These are phyloP conservation scores for Drosophila equinoxialis DNA, from an alignment of 1,140 invertebrate species.

Conservation along the genomic window DNA sequence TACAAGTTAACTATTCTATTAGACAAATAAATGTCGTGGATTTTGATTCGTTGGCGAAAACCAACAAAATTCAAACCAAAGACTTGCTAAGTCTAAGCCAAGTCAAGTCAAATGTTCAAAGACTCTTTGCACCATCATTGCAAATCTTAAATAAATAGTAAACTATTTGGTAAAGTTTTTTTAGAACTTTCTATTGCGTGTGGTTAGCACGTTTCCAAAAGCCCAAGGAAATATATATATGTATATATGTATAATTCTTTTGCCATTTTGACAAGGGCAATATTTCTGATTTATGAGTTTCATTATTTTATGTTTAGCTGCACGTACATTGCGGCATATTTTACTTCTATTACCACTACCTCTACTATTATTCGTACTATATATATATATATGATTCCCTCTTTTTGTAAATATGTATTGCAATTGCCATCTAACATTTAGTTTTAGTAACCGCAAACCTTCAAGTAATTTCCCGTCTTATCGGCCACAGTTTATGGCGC, in stretches of 20 bases:
- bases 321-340: constrained; percentile 57
- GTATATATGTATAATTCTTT: constrained; percentile 38
- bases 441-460: constrained; percentile 13
- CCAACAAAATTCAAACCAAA: too few relatives aligned
- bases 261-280: constrained; percentile 66
- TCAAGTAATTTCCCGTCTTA: constrained; percentile 10
- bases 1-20: not conserved
- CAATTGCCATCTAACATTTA: constrained; percentile 14
- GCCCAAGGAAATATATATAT: constrained; percentile 4
- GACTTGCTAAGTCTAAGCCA: too few relatives aligned
- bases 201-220: constrained; percentile 2
- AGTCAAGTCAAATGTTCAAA: too few relatives aligned
- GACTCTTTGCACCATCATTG: too few relatives aligned
- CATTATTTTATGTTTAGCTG: constrained; percentile 67
- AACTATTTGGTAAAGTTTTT: not conserved
- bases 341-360: constrained; percentile 33
- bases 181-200: constrained; percentile 3
- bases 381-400: not conserved
- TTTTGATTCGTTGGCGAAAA: too few relatives aligned
- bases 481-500: constrained; percentile 21
- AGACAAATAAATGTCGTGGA: too few relatives aligned
- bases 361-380: too few relatives aligned
- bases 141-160: not conserved
- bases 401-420: not conserved
- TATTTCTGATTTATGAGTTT: constrained; percentile 64